Evolutionary conservation across 2,113 vertebrate species (phyloP).

Genomic region (Rana temporaria): DNA sequence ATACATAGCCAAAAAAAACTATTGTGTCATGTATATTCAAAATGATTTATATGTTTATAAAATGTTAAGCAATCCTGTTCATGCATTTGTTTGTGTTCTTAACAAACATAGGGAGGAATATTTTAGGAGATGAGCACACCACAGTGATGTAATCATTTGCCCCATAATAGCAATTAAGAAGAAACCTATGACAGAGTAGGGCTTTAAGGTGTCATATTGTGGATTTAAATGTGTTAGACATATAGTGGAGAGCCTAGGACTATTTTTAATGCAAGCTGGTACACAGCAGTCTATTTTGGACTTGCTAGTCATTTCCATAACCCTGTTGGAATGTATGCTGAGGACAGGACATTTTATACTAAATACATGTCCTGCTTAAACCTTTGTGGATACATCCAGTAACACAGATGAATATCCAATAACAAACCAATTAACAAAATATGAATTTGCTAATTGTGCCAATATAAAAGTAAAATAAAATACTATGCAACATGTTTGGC

Average conservation of each 20-base stretch:
- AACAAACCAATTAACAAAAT: no score
- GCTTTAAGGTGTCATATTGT: constrained; percentile 48
- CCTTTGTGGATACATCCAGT: constrained; percentile 39
- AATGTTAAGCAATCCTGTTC: no score
- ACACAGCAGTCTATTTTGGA: constrained; percentile 70
- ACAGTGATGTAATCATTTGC: constrained; percentile 4
- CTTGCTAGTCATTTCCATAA: constrained; percentile 65
- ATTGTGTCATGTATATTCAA: no score
- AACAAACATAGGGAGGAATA: no score
- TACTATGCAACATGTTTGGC: no score
- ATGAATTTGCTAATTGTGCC: no score
- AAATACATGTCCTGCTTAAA: constrained; percentile 66
- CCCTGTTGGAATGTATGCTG: constrained; percentile 66
- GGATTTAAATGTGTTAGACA: constrained; percentile 52
- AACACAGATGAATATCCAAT: constrained; percentile 1
- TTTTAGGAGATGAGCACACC: no score
- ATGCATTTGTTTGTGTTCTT: no score
- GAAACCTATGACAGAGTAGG: neutral
- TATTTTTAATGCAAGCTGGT: constrained; percentile 68
- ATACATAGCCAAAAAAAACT: no score
- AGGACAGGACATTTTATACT: constrained; percentile 66
- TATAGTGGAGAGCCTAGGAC: constrained; percentile 20
- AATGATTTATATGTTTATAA: no score
- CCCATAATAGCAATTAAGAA: neutral
- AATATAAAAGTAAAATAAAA: no score